These are phyloP conservation scores for Thamnophis elegans DNA, from an alignment of 2,797 vertebrate genomes.

Conservation along the genomic window DNA sequence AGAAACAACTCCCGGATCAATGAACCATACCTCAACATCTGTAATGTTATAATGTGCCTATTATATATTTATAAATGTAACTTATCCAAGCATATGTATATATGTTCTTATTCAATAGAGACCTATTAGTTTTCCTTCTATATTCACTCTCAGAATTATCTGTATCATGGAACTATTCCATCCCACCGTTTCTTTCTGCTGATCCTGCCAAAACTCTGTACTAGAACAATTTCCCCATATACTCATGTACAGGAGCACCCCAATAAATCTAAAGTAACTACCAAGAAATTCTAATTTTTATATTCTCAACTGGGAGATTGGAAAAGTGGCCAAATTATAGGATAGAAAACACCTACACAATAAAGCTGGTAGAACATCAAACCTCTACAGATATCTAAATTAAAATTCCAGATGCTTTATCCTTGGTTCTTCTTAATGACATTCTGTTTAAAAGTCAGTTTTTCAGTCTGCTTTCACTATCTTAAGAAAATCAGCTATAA, in stretches of 20 bases:
- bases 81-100: constrained; percentile 57
- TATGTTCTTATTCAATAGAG: constrained; percentile 56
- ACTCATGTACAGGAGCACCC: constrained; percentile 26
- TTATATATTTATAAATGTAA: constrained; percentile 4
- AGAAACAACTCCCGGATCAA: background rate
- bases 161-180: constrained; percentile 55
- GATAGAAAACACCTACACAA: constrained; percentile 60
- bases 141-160: constrained; percentile 58
- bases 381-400: constrained; percentile 65
- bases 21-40: background rate
- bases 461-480: constrained; percentile 71
- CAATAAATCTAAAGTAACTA: constrained; percentile 53
- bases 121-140: constrained; percentile 53
- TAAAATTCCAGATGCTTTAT: constrained; percentile 74
- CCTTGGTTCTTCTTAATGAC: constrained; percentile 63
- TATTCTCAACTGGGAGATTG: constrained; percentile 53
- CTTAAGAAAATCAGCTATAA: constrained; percentile 73
- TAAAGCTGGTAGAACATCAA: constrained; percentile 58
- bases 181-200: constrained; percentile 55
- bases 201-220: constrained; percentile 58
- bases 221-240: background rate
- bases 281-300: constrained; percentile 75
- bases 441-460: constrained; percentile 75
- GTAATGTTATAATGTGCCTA: background rate
- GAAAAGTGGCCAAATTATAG: constrained; percentile 64